Evolutionary conservation across 2,113 vertebrate species (phyloP).

Genomic region (Neogale vison): DNA sequence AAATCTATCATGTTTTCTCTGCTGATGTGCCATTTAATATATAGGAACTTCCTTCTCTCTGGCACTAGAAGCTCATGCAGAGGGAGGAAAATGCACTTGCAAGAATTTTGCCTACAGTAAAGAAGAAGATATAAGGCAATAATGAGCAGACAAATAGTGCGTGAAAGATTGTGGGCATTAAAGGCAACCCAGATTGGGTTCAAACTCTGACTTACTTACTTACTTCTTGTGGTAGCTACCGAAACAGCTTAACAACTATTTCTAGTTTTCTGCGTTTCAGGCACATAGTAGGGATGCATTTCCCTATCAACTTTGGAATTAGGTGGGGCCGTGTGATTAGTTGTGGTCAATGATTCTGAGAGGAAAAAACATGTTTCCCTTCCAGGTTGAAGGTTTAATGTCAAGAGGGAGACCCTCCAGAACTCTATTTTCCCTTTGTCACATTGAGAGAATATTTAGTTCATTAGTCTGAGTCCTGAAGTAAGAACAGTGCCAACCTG

Average conservation of each 20-base stretch:
- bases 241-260: neutral
- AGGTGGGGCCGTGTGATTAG: neutral
- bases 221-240: slow-evolving; percentile 4
- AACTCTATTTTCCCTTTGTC: neutral
- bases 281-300: neutral
- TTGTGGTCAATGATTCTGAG: neutral
- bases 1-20: neutral
- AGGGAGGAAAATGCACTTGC: neutral
- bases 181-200: neutral
- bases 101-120: neutral
- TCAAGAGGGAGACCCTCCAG: neutral
- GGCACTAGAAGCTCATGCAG: neutral
- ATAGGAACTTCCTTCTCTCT: neutral
- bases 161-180: neutral
- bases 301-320: neutral
- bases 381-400: neutral
- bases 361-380: neutral
- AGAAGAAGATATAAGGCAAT: neutral
- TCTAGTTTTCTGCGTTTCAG: neutral
- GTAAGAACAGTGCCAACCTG: neutral
- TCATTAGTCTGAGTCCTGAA: neutral
- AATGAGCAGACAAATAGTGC: neutral
- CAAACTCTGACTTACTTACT: neutral
- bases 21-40: neutral
- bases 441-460: neutral